Evolutionary conservation across 1,140 invertebrate genomes (phyloP), one percentile per base, ranked within the genome.

Genomic region (Drosophila kikkawai): DNA sequence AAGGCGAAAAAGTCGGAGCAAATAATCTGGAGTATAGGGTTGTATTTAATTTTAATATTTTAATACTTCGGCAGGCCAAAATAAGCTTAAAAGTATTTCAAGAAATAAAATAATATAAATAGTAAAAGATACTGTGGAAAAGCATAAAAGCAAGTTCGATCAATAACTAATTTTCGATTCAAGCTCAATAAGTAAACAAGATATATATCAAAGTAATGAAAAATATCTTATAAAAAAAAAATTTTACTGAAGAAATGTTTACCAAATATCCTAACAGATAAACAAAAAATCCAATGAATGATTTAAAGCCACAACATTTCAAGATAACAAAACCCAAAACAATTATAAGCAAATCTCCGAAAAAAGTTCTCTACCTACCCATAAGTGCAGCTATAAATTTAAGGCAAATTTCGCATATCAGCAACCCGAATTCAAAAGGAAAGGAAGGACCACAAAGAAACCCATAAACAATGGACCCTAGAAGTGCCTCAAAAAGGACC

Each of bases 401-500:
- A 39, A 56, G 19, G 34, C 17, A 7, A 36, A 55, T 22, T 37
- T 37, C 17, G 51, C 51, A 15, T 37, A 37, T 22, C 51, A 55
- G 51, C 51, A n/a, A 50, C 8, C 8, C 5, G 2, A 55, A 26
- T 39, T 39, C 51, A 39, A 55, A 55, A 57, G 19, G n/a, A 36
- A 55, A 57, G 7, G 4, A 57, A n/a, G 36, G 55, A 56, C 53
- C 36, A 56, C 53, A 56, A 56, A 26, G 53, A 41, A n/a, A 39
- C 53, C 53, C 36, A 12, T 57, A 57, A 57, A 57, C 55, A 57
- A 57, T 57, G 36, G 36, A 0, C 15, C 1, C 8, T 12, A 41
- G 12, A 41, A 57, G 51, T 26, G 13, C 55, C 55, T 42, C 12
- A 13, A 15, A 63, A 32, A 29, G 56, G 42, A 42, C 41, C 53